Conservation (phyloP, 2,888 invertebrate species). For the Prostheceraeus crozeri region DNA sequence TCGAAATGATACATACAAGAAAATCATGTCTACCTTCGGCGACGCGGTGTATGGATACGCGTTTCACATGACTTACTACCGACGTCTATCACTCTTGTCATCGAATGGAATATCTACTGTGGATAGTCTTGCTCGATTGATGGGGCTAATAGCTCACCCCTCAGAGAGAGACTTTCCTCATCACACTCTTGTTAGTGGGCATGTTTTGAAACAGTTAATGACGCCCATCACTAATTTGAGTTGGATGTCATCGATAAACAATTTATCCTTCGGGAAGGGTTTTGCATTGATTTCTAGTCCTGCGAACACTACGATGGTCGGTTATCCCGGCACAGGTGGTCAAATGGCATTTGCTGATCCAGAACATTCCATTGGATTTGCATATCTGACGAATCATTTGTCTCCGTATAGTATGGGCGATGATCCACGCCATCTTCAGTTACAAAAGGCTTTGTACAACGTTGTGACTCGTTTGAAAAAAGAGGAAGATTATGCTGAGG, state of each 20-base stretch:
- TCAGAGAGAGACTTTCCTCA: no score
- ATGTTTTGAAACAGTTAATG: not conserved
- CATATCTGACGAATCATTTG: conserved; percentile 54
- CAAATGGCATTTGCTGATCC: conserved; percentile 54
- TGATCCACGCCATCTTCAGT: conserved; percentile 21
- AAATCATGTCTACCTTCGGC: no score
- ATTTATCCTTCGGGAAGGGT: not conserved
- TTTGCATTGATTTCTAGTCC: not conserved
- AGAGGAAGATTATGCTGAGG: no score
- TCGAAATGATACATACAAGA: no score
- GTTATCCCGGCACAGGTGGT: conserved; percentile 57
- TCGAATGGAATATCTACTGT: no score
- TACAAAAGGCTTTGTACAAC: conserved; percentile 30
- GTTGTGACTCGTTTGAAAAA: no score
- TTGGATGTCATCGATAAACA: not conserved
- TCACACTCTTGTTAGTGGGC: not conserved
- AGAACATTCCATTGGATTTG: conserved; percentile 51
- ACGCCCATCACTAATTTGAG: not conserved
- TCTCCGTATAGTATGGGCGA: conserved; percentile 26
- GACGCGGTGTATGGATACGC: no score
- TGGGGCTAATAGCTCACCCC: not conserved
- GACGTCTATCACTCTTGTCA: no score
- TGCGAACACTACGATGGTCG: conserved; percentile 45
- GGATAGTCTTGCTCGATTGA: not conserved
- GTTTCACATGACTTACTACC: no score